Conservation (phyloP, 2,888 invertebrate genomes). For the Hipparchia sbordonii region DNA sequence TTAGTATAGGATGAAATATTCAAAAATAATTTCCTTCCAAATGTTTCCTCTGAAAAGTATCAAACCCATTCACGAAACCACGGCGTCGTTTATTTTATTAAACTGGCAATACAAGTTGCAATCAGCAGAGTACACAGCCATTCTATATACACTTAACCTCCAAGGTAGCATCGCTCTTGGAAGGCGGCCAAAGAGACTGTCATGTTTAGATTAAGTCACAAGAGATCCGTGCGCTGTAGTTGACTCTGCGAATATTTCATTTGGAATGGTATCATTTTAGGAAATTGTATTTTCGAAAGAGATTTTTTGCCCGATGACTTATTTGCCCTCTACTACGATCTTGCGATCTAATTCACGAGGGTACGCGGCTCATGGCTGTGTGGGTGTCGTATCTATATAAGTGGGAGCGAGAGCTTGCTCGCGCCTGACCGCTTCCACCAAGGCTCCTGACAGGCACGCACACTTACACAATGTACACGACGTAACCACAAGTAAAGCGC, state of each 20-base stretch:
- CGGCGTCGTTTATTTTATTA: conserved; percentile 38
- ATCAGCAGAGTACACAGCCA: conserved; percentile 73
- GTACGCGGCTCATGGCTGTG: no score
- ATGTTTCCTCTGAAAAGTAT: conserved; percentile 12
- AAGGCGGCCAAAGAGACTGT: conserved; percentile 61
- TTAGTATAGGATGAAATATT: no score
- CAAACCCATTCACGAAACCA: conserved; percentile 25
- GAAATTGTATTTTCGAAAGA: background rate
- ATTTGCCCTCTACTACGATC: background rate
- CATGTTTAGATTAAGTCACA: conserved; percentile 44
- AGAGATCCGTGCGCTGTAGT: conserved; percentile 14
- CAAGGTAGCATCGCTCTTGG: conserved; percentile 69
- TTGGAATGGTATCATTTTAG: conserved; percentile 4
- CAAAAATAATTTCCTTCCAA: no score
- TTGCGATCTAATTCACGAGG: background rate
- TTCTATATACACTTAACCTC: conserved; percentile 70
- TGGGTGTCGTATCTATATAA: no score
- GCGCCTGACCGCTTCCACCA: no score
- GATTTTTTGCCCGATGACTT: no score
- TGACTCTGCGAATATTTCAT: conserved; percentile 12
- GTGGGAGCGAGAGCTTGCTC: no score
- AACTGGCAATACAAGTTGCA: conserved; percentile 53
- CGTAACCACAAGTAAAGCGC: no score
- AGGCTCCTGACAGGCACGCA: no score
- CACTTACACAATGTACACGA: no score